These are phyloP conservation scores for Tinea pellionella DNA, from an alignment of 2,888 invertebrate genomes.

Conservation along the genomic window DNA sequence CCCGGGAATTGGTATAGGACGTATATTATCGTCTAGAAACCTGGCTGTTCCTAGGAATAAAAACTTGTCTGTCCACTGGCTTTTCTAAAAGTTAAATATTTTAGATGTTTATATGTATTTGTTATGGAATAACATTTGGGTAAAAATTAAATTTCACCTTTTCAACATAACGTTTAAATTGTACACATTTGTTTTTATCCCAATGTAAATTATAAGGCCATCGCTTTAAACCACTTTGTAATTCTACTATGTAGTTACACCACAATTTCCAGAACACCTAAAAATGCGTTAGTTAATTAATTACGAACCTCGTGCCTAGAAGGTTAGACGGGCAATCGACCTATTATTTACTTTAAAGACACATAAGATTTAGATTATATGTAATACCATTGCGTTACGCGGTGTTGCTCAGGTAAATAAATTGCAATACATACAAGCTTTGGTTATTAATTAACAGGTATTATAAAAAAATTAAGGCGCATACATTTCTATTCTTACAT, in stretches of 20 bases:
- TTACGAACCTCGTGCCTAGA: too few species aligned
- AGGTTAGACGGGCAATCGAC: too few species aligned
- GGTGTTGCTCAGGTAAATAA: too few species aligned
- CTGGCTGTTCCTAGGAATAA: constrained; percentile 64
- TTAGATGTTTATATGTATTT: not conserved
- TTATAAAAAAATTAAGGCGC: constrained; percentile 14
- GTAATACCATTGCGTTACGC: too few species aligned
- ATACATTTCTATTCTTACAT: constrained; percentile 65
- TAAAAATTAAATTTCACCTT: not conserved
- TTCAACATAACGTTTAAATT: not conserved
- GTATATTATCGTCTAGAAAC: constrained; percentile 33
- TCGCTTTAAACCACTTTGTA: constrained; percentile 24
- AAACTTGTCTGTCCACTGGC: constrained; percentile 65
- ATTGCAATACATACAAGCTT: too few species aligned
- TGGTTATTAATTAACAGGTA: too few species aligned
- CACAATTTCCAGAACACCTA: constrained; percentile 73
- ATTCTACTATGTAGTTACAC: constrained; percentile 62
- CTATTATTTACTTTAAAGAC: too few species aligned
- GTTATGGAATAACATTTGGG: too few species aligned
- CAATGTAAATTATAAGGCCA: constrained; percentile 16
- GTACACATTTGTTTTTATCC: not conserved
- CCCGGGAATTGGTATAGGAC: constrained; percentile 37
- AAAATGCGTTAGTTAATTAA: too few species aligned
- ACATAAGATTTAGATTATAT: too few species aligned
- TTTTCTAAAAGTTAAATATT: constrained; percentile 18